phyloP scores from a whole-genome alignment of 2,113 vertebrate genomes.

The Neolamprologus variostigma region DNA sequence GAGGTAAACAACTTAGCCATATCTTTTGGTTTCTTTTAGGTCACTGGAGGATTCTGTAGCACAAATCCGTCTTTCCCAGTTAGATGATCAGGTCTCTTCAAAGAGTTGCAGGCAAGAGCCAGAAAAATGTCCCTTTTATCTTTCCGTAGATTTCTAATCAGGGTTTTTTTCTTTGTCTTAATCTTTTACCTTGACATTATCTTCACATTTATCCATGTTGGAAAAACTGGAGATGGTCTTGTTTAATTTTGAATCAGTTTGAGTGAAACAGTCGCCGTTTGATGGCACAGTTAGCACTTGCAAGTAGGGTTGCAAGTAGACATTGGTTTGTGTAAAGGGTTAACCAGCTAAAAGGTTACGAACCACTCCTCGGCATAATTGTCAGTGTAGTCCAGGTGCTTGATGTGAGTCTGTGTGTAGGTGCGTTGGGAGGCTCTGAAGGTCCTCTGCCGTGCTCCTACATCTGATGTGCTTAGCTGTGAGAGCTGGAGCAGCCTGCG shows the following conservation, averaged over 20 bases:
- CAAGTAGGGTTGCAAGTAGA: background rate
- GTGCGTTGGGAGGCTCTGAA: slow-evolving; percentile 85
- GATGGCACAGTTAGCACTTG: background rate
- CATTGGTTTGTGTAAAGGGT: background rate
- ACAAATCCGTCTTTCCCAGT: background rate
- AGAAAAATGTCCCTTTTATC: background rate
- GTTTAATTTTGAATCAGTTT: background rate
- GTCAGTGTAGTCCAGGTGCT: background rate
- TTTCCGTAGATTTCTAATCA: background rate
- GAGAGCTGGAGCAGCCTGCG: slow-evolving; percentile 83
- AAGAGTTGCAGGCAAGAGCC: background rate
- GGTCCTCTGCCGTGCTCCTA: slow-evolving; percentile 77
- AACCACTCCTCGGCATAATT: background rate
- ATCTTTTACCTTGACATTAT: background rate
- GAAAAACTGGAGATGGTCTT: background rate
- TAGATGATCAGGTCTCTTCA: background rate
- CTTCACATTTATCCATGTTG: background rate
- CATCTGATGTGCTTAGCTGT: slow-evolving; percentile 84
- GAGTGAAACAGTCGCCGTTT: background rate
- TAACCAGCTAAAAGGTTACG: background rate
- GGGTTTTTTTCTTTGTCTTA: background rate
- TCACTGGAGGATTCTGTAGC: background rate
- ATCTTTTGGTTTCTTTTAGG: background rate
- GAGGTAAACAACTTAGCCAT: slow-evolving; percentile 71
- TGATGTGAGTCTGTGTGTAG: slow-evolving; percentile 50